These are phyloP conservation scores for Linnaemya tessellans DNA, from an alignment of 2,888 invertebrate genomes.

Conservation along the genomic window DNA sequence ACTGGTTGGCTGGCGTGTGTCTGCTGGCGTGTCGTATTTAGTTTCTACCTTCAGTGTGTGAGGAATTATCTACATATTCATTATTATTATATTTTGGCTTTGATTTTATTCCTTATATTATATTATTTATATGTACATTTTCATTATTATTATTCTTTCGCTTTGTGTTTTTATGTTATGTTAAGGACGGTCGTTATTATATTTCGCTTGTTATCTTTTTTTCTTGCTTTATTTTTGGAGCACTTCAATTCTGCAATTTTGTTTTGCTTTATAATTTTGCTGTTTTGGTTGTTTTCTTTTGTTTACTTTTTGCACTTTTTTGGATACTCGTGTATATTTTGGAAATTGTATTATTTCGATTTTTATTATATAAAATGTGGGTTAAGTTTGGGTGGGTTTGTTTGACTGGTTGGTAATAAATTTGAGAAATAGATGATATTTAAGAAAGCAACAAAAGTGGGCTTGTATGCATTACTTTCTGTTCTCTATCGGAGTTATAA, in stretches of 20 bases:
- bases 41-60: neutral
- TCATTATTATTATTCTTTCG: neutral
- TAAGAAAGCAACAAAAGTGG: conserved; percentile 15
- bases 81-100: neutral
- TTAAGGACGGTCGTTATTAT: conserved; percentile 66
- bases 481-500: neutral
- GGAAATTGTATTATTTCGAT: conserved; percentile 12
- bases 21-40: conserved; percentile 10
- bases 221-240: neutral
- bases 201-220: conserved; percentile 3
- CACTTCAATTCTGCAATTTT: conserved; percentile 20
- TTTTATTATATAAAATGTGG: conserved; percentile 57
- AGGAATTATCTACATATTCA: conserved; percentile 26
- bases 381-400: conserved; percentile 68
- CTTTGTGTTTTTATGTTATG: conserved; percentile 28
- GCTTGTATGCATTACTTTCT: conserved; percentile 7
- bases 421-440: conserved; percentile 25
- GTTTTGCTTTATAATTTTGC: conserved; percentile 11
- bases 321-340: neutral
- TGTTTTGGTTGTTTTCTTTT: conserved; percentile 27
- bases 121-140: conserved; percentile 38
- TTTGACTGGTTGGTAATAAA: conserved; percentile 55
- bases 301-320: conserved; percentile 43
- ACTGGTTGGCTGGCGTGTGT: neutral
- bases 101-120: conserved; percentile 17